These are phyloP conservation scores for Nansenia antarctica DNA, from an alignment of 2,113 vertebrate species.

Conservation along the genomic window DNA sequence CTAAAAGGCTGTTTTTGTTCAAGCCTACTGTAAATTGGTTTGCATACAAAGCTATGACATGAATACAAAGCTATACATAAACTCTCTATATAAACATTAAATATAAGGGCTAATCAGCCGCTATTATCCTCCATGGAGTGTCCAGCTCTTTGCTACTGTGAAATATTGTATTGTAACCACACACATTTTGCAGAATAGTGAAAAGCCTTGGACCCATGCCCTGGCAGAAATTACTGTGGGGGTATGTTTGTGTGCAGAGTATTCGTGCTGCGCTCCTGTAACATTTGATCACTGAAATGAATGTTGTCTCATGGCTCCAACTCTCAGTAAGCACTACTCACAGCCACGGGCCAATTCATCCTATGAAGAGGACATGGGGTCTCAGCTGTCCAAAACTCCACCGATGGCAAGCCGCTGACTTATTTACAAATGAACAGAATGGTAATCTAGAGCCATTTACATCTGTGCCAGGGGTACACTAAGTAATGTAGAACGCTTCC, in stretches of 20 bases:
- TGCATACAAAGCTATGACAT: too few species aligned
- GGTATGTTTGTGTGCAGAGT: slow-evolving; percentile 1
- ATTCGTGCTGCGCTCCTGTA: neutral
- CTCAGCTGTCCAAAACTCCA: neutral
- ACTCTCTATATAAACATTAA: too few species aligned
- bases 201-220: neutral
- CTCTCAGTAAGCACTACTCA: neutral
- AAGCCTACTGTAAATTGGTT: too few species aligned
- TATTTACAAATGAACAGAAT: neutral
- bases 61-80: too few species aligned
- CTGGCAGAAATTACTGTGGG: neutral
- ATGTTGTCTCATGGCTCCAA: neutral
- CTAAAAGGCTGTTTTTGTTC: too few species aligned
- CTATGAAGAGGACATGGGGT: neutral
- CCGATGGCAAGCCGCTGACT: neutral
- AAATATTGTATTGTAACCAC: neutral
- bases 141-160: too few species aligned
- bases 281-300: slow-evolving; percentile 1
- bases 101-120: too few species aligned
- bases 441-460: neutral
- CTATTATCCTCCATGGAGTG: too few species aligned
- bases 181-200: neutral
- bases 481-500: neutral
- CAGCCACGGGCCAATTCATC: neutral
- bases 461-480: neutral